Conservation (phyloP, 2,113 vertebrate species). For the Bothrops jararaca region DNA sequence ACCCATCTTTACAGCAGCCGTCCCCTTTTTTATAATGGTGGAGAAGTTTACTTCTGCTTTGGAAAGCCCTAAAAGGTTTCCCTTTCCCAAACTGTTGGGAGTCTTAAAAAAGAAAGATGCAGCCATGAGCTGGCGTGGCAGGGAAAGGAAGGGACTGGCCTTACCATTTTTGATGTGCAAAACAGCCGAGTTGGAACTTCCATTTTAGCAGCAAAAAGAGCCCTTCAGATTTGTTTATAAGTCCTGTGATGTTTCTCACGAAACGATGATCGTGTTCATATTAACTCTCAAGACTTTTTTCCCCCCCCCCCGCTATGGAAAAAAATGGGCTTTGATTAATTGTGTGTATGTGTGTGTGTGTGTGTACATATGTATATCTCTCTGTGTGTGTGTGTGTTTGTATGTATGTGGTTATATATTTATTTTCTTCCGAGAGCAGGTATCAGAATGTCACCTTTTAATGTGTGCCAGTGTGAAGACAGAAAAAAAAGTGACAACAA, state of each 20-base stretch:
- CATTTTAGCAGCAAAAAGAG: not conserved
- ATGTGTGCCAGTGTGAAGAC: not conserved
- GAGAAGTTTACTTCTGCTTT: not conserved
- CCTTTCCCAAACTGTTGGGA: not conserved
- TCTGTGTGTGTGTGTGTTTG: too few relatives aligned
- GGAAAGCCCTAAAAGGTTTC: not conserved
- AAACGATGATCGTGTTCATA: not conserved
- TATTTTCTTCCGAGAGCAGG: not conserved
- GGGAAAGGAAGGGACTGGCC: not conserved
- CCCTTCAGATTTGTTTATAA: not conserved
- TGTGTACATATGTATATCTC: too few relatives aligned
- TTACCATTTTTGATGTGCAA: not conserved
- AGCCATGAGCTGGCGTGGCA: not conserved
- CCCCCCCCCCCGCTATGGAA: too few relatives aligned
- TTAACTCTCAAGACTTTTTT: not conserved
- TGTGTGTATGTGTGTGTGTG: not conserved
- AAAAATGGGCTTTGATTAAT: not conserved
- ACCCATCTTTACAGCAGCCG: not conserved
- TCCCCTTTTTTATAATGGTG: not conserved
- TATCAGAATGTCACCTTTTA: not conserved
- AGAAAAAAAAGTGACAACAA: not conserved
- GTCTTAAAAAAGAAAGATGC: not conserved
- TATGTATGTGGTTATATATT: too few relatives aligned
- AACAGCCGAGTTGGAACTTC: not conserved
- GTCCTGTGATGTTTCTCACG: not conserved